These are phyloP conservation scores for Myotis vivesi DNA, from an alignment of 2,797 vertebrate genomes.

Conservation along the genomic window DNA sequence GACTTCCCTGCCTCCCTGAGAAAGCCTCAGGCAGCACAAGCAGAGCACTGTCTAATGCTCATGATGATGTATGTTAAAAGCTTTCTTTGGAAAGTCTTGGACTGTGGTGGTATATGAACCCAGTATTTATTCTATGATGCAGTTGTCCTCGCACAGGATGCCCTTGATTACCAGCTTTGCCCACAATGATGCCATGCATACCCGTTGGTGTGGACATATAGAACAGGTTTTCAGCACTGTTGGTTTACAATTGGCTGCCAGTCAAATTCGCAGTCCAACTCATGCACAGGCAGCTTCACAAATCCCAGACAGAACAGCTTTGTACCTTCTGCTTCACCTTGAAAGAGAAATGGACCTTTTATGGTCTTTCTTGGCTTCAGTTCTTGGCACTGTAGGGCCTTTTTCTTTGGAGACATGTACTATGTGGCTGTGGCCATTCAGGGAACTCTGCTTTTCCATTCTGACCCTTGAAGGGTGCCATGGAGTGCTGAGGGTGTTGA, in stretches of 20 bases:
- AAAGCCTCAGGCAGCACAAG: constrained; percentile 26
- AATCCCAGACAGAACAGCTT: constrained; percentile 65
- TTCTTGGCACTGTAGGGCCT: constrained; percentile 31
- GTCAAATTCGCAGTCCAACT: constrained; percentile 46
- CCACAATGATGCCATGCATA: constrained; percentile 27
- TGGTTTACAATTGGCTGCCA: constrained; percentile 32
- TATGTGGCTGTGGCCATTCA: background rate
- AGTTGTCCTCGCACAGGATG: constrained; percentile 40
- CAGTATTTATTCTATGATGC: constrained; percentile 65
- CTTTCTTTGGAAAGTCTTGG: constrained; percentile 57
- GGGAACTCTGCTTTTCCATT: constrained; percentile 28
- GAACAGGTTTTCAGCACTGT: constrained; percentile 37
- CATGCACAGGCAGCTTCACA: constrained; percentile 54
- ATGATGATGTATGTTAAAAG: constrained; percentile 33
- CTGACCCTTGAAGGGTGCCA: background rate
- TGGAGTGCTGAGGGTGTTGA: background rate
- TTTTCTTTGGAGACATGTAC: constrained; percentile 45
- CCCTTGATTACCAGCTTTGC: constrained; percentile 10
- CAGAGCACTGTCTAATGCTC: constrained; percentile 16
- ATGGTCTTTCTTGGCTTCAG: constrained; percentile 59
- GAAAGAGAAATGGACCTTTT: constrained; percentile 46
- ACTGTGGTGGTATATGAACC: background rate
- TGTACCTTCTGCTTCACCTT: constrained; percentile 41
- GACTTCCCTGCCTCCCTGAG: background rate
- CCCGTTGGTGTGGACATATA: background rate